Evolutionary conservation across 2,888 invertebrate genomes (phyloP), one percentile per base, ranked within the genome.

Genomic region (Drosophila histrio): DNA sequence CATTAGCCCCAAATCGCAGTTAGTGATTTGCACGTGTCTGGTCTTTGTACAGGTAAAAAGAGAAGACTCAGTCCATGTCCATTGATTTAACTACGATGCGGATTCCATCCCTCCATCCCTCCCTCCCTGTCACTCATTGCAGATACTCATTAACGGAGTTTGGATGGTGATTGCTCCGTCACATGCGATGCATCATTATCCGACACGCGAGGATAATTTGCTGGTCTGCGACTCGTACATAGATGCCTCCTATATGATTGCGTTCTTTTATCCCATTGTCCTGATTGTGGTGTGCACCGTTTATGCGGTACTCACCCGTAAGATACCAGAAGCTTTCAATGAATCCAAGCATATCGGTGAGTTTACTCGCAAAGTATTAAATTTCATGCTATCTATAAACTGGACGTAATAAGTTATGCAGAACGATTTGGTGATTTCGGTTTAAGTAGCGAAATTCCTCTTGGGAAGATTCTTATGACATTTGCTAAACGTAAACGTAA

Each of bases 271-370:
- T 92, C 98, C 98, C 15, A 97, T 98, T 85, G 93, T 97, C 67
- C 93, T 98, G 50, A 97, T 98, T 84, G 93, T 97, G 13, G 94
- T 97, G 63, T 99, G 99, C 92, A 99, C 99, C 0, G 94, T 99
- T 11, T 99, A 99, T 90, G 99, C 99, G 0, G 95, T 98, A 0
- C 94, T 98, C 44, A 98, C 98, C 0, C 94, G 99, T 77, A 99
- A 99, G 93, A 97, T 99, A 70, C 99, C 99, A 0, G 99, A 99
- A 91, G 98, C 98, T 36, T 99, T 99, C 92, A 99, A 99, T 92
- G 99, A 98, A 92, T 98, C 98, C 87, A 98, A 98, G 92, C 97
- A 98, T 92, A 98, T 98, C 84, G 98, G 99, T 94, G 85, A 93
- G 94, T 91, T 15, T 9, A 19, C 15, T 24, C 32, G 30, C 21